Evolutionary conservation across 1,140 invertebrate species (phyloP).

Genomic region (Phocides pigmalion): DNA sequence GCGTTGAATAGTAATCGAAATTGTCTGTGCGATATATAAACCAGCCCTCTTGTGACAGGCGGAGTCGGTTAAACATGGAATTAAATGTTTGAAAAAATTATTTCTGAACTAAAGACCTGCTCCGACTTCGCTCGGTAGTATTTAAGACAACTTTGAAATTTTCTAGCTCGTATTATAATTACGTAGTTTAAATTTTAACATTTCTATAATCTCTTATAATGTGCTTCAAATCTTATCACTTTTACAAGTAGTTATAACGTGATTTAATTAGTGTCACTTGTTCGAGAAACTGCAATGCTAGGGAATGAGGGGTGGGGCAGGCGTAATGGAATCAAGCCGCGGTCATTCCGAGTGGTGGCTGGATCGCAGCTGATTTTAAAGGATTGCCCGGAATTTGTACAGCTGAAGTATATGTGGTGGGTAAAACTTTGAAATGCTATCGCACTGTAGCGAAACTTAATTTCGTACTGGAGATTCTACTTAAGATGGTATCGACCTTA

Average conservation of each 20-base stretch:
- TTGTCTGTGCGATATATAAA: no score
- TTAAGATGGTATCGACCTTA: slow-evolving; percentile 1
- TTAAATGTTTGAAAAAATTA: no score
- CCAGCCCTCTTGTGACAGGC: no score
- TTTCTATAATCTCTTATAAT: no score
- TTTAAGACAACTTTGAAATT: no score
- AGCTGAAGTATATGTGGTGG: slow-evolving; percentile 52
- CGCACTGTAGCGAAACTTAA: slow-evolving; percentile 44
- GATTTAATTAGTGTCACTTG: neutral
- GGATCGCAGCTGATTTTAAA: slow-evolving; percentile 63
- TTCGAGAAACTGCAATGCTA: slow-evolving; percentile 15
- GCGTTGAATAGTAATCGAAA: no score
- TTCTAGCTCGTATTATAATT: no score
- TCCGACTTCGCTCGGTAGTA: no score
- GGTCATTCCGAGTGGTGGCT: slow-evolving; percentile 47
- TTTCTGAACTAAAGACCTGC: no score
- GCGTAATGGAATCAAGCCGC: slow-evolving; percentile 64
- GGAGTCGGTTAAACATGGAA: no score
- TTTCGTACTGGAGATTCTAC: slow-evolving; percentile 39
- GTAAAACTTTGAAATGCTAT: slow-evolving; percentile 56
- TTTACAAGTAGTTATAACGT: neutral
- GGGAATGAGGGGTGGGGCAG: slow-evolving; percentile 30
- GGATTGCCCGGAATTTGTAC: slow-evolving; percentile 57
- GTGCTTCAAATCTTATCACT: no score
- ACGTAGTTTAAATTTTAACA: no score